These are phyloP conservation scores for Paramormyrops hopkinsi DNA, from an alignment of 2,797 vertebrate genomes.

Conservation along the genomic window DNA sequence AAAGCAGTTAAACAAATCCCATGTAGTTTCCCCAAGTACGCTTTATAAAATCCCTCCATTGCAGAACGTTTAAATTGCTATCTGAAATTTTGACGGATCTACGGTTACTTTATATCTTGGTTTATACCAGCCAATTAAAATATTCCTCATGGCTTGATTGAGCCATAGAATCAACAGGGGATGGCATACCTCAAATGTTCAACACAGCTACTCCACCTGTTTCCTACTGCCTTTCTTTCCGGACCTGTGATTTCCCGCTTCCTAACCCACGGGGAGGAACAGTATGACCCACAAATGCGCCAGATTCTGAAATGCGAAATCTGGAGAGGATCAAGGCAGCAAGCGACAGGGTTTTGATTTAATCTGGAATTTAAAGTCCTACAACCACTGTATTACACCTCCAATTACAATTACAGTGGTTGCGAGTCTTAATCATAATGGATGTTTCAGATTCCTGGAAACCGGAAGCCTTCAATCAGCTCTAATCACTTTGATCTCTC, in stretches of 20 bases:
- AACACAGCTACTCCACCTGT: background rate
- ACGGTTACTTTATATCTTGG: background rate
- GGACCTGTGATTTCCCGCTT: background rate
- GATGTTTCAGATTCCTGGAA: background rate
- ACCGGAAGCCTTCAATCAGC: background rate
- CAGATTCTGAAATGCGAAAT: background rate
- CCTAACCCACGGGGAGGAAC: background rate
- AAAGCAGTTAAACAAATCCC: background rate
- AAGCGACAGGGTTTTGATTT: conserved; percentile 12
- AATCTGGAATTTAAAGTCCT: conserved; percentile 8
- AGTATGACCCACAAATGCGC: background rate
- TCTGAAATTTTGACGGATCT: background rate
- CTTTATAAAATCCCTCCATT: background rate
- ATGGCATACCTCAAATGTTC: background rate
- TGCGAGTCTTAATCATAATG: background rate
- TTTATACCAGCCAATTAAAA: background rate
- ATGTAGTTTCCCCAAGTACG: background rate
- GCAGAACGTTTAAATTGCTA: background rate
- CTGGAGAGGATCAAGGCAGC: conserved; percentile 1
- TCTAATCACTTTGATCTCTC: background rate
- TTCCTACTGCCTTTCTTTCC: background rate
- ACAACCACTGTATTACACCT: conserved; percentile 11
- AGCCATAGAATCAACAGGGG: background rate
- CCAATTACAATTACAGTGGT: background rate
- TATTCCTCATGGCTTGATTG: background rate